These are phyloP conservation scores for Hemaris fuciformis DNA, from an alignment of 2,888 invertebrate species.

Conservation along the genomic window DNA sequence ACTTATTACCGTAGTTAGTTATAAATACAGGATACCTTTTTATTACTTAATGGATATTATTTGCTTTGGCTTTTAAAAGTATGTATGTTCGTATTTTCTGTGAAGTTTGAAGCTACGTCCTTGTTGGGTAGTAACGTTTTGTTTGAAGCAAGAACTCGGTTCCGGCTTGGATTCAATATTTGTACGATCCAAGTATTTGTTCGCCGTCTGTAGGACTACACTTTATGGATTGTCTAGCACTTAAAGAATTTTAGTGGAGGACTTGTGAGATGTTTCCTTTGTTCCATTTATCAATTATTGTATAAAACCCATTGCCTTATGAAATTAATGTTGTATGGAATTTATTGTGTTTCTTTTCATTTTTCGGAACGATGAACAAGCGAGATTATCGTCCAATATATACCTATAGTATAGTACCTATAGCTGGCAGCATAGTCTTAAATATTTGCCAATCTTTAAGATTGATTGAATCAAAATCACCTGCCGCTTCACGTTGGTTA, in stretches of 20 bases:
- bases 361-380: too few relatives aligned
- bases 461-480: too few relatives aligned
- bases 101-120: not conserved
- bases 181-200: constrained; percentile 1
- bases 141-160: not conserved
- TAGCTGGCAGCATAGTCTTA: too few relatives aligned
- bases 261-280: not conserved
- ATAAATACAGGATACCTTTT: not conserved
- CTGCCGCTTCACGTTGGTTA: too few relatives aligned
- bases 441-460: too few relatives aligned
- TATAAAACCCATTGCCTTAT: not conserved
- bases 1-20: not conserved
- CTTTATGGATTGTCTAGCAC: constrained; percentile 1
- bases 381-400: too few relatives aligned
- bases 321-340: too few relatives aligned
- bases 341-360: not conserved
- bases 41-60: not conserved
- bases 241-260: not conserved
- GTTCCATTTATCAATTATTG: not conserved
- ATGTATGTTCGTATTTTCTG: not conserved
- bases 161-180: not conserved
- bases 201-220: not conserved
- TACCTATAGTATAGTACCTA: too few relatives aligned
- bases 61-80: not conserved
- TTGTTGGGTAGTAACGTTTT: not conserved